Base-by-base conservation (phyloP, 2,888 invertebrate genomes). In the Netelia inedita region DNA sequence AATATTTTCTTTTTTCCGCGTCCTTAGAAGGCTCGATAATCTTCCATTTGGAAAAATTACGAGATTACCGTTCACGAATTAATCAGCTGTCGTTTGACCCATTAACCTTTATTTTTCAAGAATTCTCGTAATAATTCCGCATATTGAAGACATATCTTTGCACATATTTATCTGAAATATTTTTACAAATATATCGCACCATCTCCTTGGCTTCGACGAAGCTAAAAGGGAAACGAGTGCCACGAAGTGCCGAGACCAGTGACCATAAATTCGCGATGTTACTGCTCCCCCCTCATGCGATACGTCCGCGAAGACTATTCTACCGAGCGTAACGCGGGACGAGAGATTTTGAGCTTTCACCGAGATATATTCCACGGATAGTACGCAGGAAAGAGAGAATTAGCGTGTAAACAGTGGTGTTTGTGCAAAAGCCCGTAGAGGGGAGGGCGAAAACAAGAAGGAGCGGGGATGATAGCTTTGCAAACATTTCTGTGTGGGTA, bases 231-330 rank as follows among this genome's bases (percentile, higher is more conserved):
- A 10, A 71, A 23, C 9, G 63, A 71, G 35, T 66, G 5, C 11
- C 14, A 23, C 41, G 35, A 53, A 28, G 19, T 66, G 66, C 43
- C 19, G 53, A 69, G 53, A 69, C 43, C 43, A 35, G 53, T 53
- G 78, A 66, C 79, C 79, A 88, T 88, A 88, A 88, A 89, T 88
- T 88, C 65, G 16, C 63, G 82, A 82, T 63, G 86, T 89, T 86
- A 88, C 84, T 87, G 78, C 68, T 85, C 68, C 16, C 66, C 68
- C 50, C 63, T 43, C 74, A 14, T 35, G 35, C 35, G 35, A 35
- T 35, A 35, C 8, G 35, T 35, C 6, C 35, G 3, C 35, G 35
- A 35, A 35, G 35, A 35, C 35, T 35, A 35, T 35, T 6, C 35
- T 6, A 6, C 8, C 35, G 35, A 35, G 35, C 5, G 35, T 19